phyloP scores from a whole-genome alignment of 2,888 invertebrate genomes.

The Lasioglossum oenotherae region DNA sequence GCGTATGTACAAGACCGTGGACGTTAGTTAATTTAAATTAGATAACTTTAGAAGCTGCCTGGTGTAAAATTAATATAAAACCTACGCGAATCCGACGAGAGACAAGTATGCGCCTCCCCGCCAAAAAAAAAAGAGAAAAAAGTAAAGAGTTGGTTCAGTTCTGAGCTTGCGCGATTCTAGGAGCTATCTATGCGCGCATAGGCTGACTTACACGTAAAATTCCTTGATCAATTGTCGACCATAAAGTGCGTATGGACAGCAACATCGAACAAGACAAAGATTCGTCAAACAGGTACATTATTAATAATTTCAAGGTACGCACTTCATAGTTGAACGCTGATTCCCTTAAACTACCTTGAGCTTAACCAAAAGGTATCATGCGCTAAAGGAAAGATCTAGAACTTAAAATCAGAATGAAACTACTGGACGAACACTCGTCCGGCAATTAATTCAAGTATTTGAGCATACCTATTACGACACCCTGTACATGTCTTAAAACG shows the following conservation, averaged over 20 bases:
- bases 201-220: conserved; percentile 30
- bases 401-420: conserved; percentile 39
- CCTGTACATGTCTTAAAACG: conserved; percentile 67
- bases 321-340: conserved; percentile 45
- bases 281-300: conserved; percentile 59
- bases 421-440: conserved; percentile 36
- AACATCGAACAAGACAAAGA: conserved; percentile 24
- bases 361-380: conserved; percentile 24
- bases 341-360: conserved; percentile 48
- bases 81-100: conserved; percentile 13
- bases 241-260: conserved; percentile 40
- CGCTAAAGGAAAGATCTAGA: conserved; percentile 27
- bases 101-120: neutral
- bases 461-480: conserved; percentile 69
- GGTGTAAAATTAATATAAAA: conserved; percentile 45
- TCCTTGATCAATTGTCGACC: conserved; percentile 34
- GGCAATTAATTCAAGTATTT: conserved; percentile 49
- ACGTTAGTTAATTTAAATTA: conserved; percentile 55
- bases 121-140: conserved; percentile 20
- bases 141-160: conserved; percentile 25
- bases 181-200: conserved; percentile 9
- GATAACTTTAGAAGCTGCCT: conserved; percentile 56
- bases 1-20: conserved; percentile 54
- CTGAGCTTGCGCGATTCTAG: conserved; percentile 16
- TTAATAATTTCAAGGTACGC: conserved; percentile 42